Evolutionary conservation across 2,113 vertebrate genomes (phyloP).

Genomic region (Cardinalis cardinalis): DNA sequence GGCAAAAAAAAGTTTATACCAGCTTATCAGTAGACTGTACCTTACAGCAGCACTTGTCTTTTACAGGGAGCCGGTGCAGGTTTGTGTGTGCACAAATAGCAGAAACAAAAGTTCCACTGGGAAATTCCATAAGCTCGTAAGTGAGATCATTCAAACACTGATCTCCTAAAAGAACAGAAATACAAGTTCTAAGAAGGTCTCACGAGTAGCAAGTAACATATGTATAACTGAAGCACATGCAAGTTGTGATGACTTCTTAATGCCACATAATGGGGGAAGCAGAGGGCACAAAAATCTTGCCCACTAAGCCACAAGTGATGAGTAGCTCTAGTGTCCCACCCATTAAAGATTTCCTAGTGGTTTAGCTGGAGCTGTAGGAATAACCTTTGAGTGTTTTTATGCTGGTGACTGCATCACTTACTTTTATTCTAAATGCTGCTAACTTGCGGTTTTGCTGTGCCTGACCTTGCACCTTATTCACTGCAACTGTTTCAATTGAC

Average conservation of each 20-base stretch:
- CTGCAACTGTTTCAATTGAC: background rate
- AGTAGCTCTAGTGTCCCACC: background rate
- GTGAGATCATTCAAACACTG: background rate
- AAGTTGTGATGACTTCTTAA: background rate
- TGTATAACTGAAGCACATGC: background rate
- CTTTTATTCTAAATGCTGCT: background rate
- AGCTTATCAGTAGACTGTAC: background rate
- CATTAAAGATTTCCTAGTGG: background rate
- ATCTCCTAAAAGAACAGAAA: background rate
- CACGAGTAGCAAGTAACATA: background rate
- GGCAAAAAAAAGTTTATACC: background rate
- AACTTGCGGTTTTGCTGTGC: background rate
- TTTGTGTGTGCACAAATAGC: background rate
- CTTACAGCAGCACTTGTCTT: accelerated
- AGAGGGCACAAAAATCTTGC: background rate
- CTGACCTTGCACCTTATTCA: background rate
- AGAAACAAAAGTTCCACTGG: background rate
- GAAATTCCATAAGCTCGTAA: background rate
- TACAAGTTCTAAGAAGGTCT: background rate
- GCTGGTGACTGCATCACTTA: accelerated
- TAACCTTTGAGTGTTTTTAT: background rate
- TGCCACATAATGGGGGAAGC: accelerated
- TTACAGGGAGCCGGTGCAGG: background rate
- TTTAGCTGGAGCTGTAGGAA: background rate
- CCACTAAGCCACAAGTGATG: accelerated